phyloP scores from a whole-genome alignment of 2,797 vertebrate genomes.

The Enteromius unitaeniatus region DNA sequence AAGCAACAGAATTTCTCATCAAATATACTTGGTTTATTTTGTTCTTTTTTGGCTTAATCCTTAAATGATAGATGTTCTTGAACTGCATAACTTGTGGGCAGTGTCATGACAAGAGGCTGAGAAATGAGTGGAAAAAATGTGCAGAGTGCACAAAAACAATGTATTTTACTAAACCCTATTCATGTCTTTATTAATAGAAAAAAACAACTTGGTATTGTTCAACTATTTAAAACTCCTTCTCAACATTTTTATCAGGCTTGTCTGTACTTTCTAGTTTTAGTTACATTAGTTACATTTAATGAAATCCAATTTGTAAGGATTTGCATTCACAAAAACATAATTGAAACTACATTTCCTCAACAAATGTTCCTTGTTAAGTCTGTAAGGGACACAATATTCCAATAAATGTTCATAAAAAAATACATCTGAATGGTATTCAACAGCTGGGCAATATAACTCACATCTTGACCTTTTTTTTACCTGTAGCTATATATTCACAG shows the following conservation, averaged over 20 bases:
- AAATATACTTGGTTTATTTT: not conserved
- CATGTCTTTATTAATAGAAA: not conserved
- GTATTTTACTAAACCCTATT: not conserved
- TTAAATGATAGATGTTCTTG: not conserved
- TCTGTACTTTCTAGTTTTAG: not conserved
- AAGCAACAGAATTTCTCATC: not conserved
- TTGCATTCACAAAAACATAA: not conserved
- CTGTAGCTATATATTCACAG: not conserved
- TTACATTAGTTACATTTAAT: not conserved
- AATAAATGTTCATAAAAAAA: not conserved
- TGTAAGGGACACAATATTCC: not conserved
- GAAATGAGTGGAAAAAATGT: constrained; percentile 18
- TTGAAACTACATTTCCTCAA: not conserved
- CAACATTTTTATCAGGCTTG: not conserved
- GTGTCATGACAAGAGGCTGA: constrained; percentile 11
- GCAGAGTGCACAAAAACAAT: constrained; percentile 7
- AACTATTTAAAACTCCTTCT: not conserved
- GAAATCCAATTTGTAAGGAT: not conserved
- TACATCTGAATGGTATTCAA: not conserved
- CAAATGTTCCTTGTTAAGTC: not conserved
- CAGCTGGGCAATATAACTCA: not conserved
- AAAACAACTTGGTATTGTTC: not conserved
- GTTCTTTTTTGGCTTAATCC: not conserved
- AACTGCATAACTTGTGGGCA: not conserved
- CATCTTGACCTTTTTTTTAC: not conserved